Percentiles rank a stretch among this genome's conserved stretches.
phyloP scores from a whole-genome alignment of 2,888 invertebrate genomes.

The Rosalia funebris region DNA sequence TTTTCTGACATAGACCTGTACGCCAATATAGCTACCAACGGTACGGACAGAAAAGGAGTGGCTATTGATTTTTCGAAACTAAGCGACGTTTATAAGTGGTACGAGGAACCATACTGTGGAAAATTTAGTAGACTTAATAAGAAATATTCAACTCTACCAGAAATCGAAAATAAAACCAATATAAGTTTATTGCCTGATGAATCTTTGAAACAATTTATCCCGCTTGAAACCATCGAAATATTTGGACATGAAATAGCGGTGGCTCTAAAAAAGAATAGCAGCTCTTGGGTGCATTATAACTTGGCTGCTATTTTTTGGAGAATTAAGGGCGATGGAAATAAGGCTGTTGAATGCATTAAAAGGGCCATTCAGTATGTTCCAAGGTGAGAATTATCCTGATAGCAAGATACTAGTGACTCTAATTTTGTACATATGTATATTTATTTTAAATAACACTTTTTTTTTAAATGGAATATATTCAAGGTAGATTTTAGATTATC shows the following conservation, averaged over 20 bases:
- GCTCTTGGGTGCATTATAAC: constrained; percentile 84
- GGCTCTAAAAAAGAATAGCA: constrained; percentile 72
- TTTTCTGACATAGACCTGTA: constrained; percentile 76
- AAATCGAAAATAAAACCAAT: constrained; percentile 37
- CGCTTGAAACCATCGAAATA: constrained; percentile 60
- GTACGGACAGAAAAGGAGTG: constrained; percentile 67
- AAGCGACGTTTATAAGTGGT: constrained; percentile 52
- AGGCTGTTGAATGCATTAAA: constrained; percentile 82
- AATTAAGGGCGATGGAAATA: constrained; percentile 76
- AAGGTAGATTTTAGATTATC: too few species aligned
- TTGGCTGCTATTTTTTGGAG: constrained; percentile 84
- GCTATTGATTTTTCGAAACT: constrained; percentile 52
- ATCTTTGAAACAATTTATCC: constrained; percentile 63
- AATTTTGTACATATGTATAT: too few species aligned
- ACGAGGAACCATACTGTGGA: constrained; percentile 56
- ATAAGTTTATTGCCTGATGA: constrained; percentile 61
- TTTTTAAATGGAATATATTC: too few species aligned
- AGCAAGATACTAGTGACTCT: too few species aligned
- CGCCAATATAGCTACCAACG: constrained; percentile 70
- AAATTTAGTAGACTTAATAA: constrained; percentile 45
- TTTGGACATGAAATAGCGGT: constrained; percentile 74
- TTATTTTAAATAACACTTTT: too few species aligned
- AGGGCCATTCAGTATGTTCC: constrained; percentile 80
- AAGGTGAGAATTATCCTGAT: too few species aligned
- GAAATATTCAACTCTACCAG: constrained; percentile 28